These are phyloP conservation scores for Pampusana beccarii DNA, from an alignment of 2,113 vertebrate genomes.

Conservation along the genomic window DNA sequence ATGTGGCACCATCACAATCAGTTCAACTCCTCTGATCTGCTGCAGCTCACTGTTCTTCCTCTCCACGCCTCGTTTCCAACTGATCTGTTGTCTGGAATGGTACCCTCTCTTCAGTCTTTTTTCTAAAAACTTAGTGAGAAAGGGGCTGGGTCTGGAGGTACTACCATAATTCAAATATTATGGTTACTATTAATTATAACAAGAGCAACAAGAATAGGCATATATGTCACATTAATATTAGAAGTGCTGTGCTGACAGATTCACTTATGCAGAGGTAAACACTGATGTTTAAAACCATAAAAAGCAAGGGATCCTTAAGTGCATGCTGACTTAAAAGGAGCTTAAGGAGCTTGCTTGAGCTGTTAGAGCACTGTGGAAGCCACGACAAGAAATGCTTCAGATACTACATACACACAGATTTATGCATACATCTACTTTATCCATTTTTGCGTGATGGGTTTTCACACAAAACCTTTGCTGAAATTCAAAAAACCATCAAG, in stretches of 20 bases:
- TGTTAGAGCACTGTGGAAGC: neutral
- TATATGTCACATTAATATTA: neutral
- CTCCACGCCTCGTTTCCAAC: neutral
- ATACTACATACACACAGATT: neutral
- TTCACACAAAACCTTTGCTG: neutral
- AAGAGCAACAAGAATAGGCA: slow-evolving; percentile 12
- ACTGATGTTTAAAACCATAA: slow-evolving; percentile 23
- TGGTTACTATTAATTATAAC: slow-evolving; percentile 15
- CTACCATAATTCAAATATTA: slow-evolving; percentile 38
- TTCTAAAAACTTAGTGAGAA: neutral
- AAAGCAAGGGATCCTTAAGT: slow-evolving; percentile 7
- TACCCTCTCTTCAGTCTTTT: neutral
- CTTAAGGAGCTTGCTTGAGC: slow-evolving; percentile 6
- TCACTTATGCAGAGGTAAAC: slow-evolving; percentile 35
- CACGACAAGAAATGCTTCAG: slow-evolving; percentile 26
- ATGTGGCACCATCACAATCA: neutral
- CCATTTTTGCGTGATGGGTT: neutral
- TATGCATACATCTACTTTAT: neutral
- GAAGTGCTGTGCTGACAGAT: neutral
- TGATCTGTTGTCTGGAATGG: neutral
- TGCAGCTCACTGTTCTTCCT: neutral
- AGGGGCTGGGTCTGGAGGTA: neutral
- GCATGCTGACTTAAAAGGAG: neutral
- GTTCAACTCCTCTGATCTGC: neutral
- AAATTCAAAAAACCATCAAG: neutral